A percentile compares a stretch with the other conserved stretches of the same genome.
Evolutionary conservation across 2,888 invertebrate species (phyloP).

Genomic region (Troglohyphantes excavatus): DNA sequence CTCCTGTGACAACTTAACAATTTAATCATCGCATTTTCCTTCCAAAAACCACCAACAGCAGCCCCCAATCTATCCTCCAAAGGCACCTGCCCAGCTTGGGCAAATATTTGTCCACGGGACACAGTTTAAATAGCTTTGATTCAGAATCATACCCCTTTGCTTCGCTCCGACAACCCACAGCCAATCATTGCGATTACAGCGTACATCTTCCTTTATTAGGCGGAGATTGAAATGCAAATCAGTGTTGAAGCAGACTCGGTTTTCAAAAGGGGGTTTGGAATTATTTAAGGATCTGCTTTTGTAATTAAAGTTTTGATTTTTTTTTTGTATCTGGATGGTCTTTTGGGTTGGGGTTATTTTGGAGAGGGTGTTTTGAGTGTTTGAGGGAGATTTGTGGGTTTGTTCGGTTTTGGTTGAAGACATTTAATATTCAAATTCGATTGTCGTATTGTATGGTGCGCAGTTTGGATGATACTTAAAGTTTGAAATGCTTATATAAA

Average conservation of each 20-base stretch:
- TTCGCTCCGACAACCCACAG: neutral
- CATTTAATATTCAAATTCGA: neutral
- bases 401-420: neutral
- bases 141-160: slow-evolving; percentile 1
- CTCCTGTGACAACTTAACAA: too few species aligned
- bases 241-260: neutral
- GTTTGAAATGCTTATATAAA: too few species aligned
- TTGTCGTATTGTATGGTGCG: too few species aligned
- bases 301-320: slow-evolving; percentile 44
- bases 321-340: slow-evolving; percentile 6
- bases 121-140: slow-evolving; percentile 9
- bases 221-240: slow-evolving; percentile 66
- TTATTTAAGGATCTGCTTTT: slow-evolving; percentile 28
- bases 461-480: too few species aligned
- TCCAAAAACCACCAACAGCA: neutral
- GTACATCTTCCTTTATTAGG: slow-evolving; percentile 20
- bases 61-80: neutral
- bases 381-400: neutral
- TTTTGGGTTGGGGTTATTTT: neutral
- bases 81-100: slow-evolving; percentile 16
- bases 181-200: slow-evolving; percentile 54
- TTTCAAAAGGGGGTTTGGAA: slow-evolving; percentile 20
- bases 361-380: neutral
- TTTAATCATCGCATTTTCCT: neutral
- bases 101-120: slow-evolving; percentile 28